Conservation (phyloP, 2,888 invertebrate species). For the Antheraea assamensis region DNA sequence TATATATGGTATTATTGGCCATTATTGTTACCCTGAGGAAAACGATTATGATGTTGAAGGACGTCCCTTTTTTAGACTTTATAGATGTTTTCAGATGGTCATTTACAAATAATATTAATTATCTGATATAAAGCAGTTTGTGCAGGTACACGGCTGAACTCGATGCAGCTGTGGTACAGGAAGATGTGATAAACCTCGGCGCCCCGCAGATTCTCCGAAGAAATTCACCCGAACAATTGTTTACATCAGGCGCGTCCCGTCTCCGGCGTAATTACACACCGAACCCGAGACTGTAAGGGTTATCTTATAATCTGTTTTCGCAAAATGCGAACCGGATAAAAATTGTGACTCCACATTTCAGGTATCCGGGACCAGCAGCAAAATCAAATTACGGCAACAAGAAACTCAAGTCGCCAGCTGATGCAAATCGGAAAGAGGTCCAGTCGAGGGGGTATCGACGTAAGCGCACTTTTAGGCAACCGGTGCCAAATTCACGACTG, state of each 20-base stretch:
- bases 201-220: constrained; percentile 36
- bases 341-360: constrained; percentile 23
- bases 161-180: not conserved
- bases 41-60: not conserved
- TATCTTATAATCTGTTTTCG: not conserved
- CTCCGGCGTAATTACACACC: constrained; percentile 43
- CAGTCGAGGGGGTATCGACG: constrained; percentile 34
- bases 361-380: constrained; percentile 51
- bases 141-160: not conserved
- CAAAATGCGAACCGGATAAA: not conserved
- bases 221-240: constrained; percentile 37
- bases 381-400: constrained; percentile 23
- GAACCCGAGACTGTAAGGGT: constrained; percentile 62
- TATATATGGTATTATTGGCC: not conserved
- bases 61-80: not conserved
- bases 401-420: constrained; percentile 20
- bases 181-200: constrained; percentile 45
- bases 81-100: not conserved
- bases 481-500: constrained; percentile 63
- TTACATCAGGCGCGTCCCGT: constrained; percentile 47
- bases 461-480: constrained; percentile 45
- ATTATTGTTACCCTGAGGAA: not conserved
- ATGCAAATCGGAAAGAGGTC: constrained; percentile 27
- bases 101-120: not conserved
- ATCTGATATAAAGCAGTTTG: not conserved